Base-by-base conservation (phyloP, 2,888 invertebrate species). In the Polia nebulosa region DNA sequence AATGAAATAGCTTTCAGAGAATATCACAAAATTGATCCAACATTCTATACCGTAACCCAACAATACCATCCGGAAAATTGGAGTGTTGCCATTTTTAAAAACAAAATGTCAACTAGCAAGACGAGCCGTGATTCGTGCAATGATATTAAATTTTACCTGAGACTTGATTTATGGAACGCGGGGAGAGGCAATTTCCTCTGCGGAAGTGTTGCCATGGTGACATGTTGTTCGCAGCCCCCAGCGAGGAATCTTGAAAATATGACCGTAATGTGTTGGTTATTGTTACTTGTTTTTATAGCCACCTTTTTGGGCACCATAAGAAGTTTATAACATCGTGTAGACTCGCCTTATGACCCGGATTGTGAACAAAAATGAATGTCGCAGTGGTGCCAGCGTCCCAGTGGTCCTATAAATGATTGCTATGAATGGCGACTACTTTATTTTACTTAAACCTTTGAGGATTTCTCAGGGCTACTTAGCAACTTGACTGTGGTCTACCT, bases 101-200 rank as follows among this genome's bases (percentile, higher is more conserved):
- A 85, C 69, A 84, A 81, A 83, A 85, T 82, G 76, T 80, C 80
- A 81, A 70, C 72, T 77, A 79, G 62, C 65, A 74, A 80, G 77
- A 76, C 67, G 73, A 73, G 74, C 75, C 65, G 77, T 86, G 87
- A 89, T 87, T 89, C 86, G 81, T 84, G 87, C 87, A 88, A 88
- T 90, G 88, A 90, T 92, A 91, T 93, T 91, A 92, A 92, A 92
- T 90, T 91, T 90, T 90, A 93, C 92, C 92, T 93, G 89, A 80
- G 85, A 87, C 83, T 87, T 92, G 93, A 93, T 92, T 93, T 93
- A 93, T 92, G 90, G 86, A 85, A 86, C 86, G 85, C 86, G 85
- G 84, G 88, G 90, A 90, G 90, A 86, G 88, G 93, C 90, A 94
- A 94, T 93, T 93, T 94, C 93, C 93, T 90, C 77, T 72, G 81